Evolutionary conservation across 2,113 vertebrate species (phyloP).

Genomic region (Rhegmatorhina hoffmannsi): DNA sequence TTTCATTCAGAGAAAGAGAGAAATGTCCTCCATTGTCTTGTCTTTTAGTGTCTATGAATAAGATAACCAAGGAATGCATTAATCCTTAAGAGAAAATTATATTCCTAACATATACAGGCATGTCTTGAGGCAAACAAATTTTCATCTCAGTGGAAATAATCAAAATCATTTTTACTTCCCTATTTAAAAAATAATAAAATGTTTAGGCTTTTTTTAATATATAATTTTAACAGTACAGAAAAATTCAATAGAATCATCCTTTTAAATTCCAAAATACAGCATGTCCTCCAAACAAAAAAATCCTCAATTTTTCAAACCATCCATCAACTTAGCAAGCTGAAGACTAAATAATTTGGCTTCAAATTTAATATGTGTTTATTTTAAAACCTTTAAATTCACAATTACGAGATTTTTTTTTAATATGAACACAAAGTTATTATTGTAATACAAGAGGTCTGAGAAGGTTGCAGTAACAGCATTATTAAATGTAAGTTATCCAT

Average conservation of each 20-base stretch:
- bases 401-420: not conserved
- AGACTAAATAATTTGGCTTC: not conserved
- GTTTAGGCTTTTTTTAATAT: not conserved
- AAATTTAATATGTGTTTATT: not conserved
- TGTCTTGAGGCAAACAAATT: not conserved
- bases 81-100: not conserved
- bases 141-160: not conserved
- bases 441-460: not conserved
- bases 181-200: not conserved
- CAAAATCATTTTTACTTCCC: not conserved
- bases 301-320: not conserved
- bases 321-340: rapidly evolving
- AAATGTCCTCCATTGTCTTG: not conserved
- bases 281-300: not conserved
- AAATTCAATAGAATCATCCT: rapidly evolving
- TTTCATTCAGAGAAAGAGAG: not conserved
- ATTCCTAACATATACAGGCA: not conserved
- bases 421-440: not conserved
- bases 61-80: not conserved
- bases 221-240: not conserved
- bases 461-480: not conserved
- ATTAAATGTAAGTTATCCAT: not conserved
- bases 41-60: not conserved
- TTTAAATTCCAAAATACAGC: not conserved
- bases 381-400: not conserved